These are phyloP conservation scores for Lithosia quadra DNA, from an alignment of 2,888 invertebrate species.

Conservation along the genomic window DNA sequence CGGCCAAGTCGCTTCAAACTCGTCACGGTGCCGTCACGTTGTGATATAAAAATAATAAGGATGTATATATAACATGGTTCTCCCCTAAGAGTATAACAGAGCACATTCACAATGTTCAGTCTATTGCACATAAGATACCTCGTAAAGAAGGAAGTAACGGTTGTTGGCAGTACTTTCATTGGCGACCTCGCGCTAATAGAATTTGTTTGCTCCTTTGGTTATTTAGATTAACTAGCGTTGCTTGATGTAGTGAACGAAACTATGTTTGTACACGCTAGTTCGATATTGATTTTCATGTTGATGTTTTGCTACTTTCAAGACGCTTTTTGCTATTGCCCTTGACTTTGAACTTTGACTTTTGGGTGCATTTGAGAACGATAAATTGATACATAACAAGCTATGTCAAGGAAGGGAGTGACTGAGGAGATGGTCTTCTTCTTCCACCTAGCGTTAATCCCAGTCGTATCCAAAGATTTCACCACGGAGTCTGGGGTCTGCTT, in stretches of 20 bases:
- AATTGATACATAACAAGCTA: too few relatives aligned
- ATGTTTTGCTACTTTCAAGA: neutral
- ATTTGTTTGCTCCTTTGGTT: slow-evolving; percentile 20
- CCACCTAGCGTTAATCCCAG: too few relatives aligned
- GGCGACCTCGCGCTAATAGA: slow-evolving; percentile 21
- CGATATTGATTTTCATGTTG: slow-evolving; percentile 8
- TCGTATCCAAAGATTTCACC: too few relatives aligned
- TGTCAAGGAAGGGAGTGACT: too few relatives aligned
- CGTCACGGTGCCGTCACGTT: neutral
- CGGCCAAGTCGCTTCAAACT: neutral
- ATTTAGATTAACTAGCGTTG: slow-evolving; percentile 13
- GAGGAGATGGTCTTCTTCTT: too few relatives aligned
- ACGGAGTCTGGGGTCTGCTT: too few relatives aligned
- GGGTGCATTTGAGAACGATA: neutral
- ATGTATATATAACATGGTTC: slow-evolving; percentile 12
- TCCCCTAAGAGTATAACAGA: slow-evolving; percentile 25
- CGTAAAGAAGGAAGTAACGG: slow-evolving; percentile 39
- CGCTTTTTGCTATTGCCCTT: neutral
- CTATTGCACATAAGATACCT: slow-evolving; percentile 33
- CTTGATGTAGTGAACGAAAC: slow-evolving; percentile 9
- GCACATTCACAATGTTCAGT: slow-evolving; percentile 39
- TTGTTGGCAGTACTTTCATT: slow-evolving; percentile 27
- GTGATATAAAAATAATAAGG: neutral
- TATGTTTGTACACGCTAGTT: neutral
- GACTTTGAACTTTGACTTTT: neutral